Evolutionary conservation across 2,113 vertebrate species (phyloP).

Genomic region (Lasiurus cinereus): DNA sequence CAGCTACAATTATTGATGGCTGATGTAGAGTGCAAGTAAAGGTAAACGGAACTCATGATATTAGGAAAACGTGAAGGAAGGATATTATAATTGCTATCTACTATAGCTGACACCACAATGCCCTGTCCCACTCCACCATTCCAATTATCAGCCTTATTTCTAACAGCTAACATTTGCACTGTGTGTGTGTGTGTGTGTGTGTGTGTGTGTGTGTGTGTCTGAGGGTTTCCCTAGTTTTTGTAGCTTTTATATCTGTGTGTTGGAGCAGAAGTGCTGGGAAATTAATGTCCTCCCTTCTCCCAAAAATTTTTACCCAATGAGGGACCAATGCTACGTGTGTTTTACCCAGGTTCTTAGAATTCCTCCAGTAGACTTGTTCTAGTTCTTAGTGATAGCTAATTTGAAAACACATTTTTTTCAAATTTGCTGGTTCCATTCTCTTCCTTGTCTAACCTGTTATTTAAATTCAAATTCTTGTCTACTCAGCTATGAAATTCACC

Average conservation of each 20-base stretch:
- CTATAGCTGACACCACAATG: background rate
- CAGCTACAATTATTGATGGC: background rate
- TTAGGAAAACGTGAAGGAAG: background rate
- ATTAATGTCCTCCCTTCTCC: background rate
- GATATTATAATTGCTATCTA: background rate
- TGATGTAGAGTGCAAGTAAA: background rate
- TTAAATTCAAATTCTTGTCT: background rate
- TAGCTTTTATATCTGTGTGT: background rate
- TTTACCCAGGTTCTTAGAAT: background rate
- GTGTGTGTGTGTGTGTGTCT: background rate
- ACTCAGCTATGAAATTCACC: background rate
- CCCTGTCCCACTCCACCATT: background rate
- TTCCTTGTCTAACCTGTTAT: slow-evolving; percentile 21
- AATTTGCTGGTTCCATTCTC: background rate
- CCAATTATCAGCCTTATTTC: background rate
- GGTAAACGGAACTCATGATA: background rate
- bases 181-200: no score
- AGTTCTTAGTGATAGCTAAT: background rate
- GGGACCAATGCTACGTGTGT: background rate
- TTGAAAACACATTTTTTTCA: background rate
- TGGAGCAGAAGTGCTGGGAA: background rate
- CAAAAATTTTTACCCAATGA: background rate
- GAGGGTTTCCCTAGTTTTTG: background rate
- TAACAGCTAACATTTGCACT: background rate
- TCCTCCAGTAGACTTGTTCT: background rate